Evolutionary conservation across 2,888 invertebrate genomes (phyloP).

Genomic region (Chorisops tibialis): DNA sequence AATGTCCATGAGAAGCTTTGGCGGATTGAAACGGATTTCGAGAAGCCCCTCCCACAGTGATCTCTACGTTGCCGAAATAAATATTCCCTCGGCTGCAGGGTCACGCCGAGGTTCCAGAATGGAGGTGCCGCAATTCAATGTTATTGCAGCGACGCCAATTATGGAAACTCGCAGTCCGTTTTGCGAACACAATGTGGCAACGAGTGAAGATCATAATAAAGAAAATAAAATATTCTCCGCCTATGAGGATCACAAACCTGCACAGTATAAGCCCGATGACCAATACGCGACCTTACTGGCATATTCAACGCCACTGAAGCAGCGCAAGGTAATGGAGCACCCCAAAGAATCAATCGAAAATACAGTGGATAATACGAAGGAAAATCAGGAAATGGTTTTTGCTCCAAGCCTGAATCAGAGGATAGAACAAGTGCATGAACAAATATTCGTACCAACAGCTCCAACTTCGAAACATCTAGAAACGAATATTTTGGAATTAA

Average conservation of each 20-base stretch:
- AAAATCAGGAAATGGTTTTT: neutral
- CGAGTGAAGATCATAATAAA: neutral
- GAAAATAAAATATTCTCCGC: conserved; percentile 20
- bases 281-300: conserved; percentile 4
- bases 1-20: conserved; percentile 46
- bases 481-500: too few relatives aligned
- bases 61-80: conserved; percentile 49
- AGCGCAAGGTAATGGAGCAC: neutral
- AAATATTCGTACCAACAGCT: too few relatives aligned
- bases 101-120: conserved; percentile 25
- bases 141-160: conserved; percentile 45
- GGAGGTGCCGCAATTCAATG: conserved; percentile 38
- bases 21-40: conserved; percentile 48
- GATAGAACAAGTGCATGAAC: conserved; percentile 8
- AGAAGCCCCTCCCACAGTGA: conserved; percentile 48
- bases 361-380: neutral
- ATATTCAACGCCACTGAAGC: conserved; percentile 2
- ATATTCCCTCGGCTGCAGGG: conserved; percentile 40
- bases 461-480: too few relatives aligned
- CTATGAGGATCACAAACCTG: conserved; percentile 4
- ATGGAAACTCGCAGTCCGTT: conserved; percentile 32
- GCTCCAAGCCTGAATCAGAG: neutral
- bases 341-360: neutral
- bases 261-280: conserved; percentile 6
- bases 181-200: neutral